Base-by-base conservation (phyloP, 92 coral and sea anemone genomes). In the Siderastrea radians region DNA sequence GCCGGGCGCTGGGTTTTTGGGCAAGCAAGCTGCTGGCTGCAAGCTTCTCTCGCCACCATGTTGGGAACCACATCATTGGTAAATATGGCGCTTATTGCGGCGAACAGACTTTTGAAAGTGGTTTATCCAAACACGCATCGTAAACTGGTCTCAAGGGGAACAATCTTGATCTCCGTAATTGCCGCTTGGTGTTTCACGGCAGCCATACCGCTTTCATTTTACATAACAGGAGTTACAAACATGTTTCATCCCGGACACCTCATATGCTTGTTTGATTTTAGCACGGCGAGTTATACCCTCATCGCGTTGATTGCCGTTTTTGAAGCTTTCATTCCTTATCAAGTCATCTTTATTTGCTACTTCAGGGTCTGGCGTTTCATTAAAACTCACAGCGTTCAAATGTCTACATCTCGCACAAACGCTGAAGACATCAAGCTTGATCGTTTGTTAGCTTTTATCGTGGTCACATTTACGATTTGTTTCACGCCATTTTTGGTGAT, bases 281-380 rank as follows among this genome's bases (percentile, higher is more conserved):
- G 89, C 79, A 54, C 72, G 17, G 69, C 85, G 1, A 84, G 87
- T 46, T 59, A 72, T 62, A 26, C 81, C 12, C 70, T 91, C 0
- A 62, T 91, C 59, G 78, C 74, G 2, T 45, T 75, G 9, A 86
- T 86, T 54, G 85, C 85, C 55, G 77, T 82, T 49, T 45, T 74
- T 38, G 84, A 75, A 26, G 78, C 84, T 15, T 72, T 79, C 50
- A 7, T 77, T 5, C 81, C 86, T 3, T 91, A 86, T 49, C 63
- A 80, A 49, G 79, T 82, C 49, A 91, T 91, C 13, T 81, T 86
- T 57, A 63, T 91, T 17, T 91, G 88, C 51, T 91, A 91, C 47
- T 87, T 80, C 75, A 91, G 87, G 65, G 80, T 91, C 11, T 91
- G 94, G 94, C 85, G 88, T 19, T 91, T 74, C 38, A 60, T 82